These are phyloP conservation scores for Phaetusa simplex DNA, from an alignment of 2,113 vertebrate genomes.

Conservation along the genomic window DNA sequence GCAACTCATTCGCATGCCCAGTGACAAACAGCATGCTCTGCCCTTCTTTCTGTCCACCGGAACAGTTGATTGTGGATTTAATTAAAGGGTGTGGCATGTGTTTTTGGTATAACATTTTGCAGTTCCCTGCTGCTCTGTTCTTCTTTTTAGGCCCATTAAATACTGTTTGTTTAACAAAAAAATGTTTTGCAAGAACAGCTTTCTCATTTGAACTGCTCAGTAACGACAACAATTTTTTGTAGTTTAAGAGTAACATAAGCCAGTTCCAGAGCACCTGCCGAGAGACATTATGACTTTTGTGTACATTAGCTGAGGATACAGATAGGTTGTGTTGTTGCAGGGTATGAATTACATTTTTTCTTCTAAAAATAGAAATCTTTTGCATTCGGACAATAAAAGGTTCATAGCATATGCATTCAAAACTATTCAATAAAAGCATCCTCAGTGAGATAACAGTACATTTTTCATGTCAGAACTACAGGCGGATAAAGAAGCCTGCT, in stretches of 20 bases:
- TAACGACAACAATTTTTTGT: not conserved
- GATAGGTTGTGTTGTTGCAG: not conserved
- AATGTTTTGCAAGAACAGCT: not conserved
- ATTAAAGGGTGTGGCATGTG: not conserved
- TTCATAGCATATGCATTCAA: not conserved
- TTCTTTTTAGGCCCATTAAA: conserved; percentile 7
- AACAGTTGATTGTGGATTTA: conserved; percentile 36
- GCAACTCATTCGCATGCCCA: not conserved
- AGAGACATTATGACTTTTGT: not conserved
- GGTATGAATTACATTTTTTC: not conserved
- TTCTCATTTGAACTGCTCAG: not conserved
- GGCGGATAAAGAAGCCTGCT: not conserved
- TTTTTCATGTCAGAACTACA: not conserved
- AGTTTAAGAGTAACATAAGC: not conserved
- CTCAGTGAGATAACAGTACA: not conserved
- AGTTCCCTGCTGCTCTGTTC: not conserved
- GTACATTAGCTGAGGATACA: not conserved
- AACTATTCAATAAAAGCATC: not conserved
- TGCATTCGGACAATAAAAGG: not conserved
- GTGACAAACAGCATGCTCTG: not conserved
- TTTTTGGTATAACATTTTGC: conserved; percentile 25
- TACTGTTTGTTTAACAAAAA: not conserved
- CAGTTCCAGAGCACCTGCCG: not conserved
- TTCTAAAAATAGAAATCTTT: not conserved
- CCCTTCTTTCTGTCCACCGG: not conserved